phyloP scores from a whole-genome alignment of 2,797 vertebrate species.

The Oreochromis mossambicus region DNA sequence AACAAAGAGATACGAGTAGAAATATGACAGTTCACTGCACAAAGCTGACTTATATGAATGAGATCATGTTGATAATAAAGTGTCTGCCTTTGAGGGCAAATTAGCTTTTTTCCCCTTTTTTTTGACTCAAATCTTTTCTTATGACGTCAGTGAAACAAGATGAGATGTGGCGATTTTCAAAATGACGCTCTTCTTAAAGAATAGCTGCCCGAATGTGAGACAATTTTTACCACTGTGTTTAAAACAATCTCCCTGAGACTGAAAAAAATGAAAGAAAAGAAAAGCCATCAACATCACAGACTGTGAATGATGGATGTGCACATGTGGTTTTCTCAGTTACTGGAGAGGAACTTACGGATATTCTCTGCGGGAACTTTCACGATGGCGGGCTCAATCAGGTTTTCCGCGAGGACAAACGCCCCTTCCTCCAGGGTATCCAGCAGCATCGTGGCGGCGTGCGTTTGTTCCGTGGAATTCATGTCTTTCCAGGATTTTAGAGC shows the following conservation, averaged over 20 bases:
- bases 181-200: not conserved
- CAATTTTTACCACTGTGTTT: slow-evolving; percentile 11
- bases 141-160: slow-evolving; percentile 3
- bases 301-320: slow-evolving; percentile 11
- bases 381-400: slow-evolving; percentile 93
- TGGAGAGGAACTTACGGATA: slow-evolving; percentile 84
- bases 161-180: slow-evolving; percentile 3
- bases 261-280: not conserved
- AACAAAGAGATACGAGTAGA: slow-evolving; percentile 47
- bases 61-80: slow-evolving; percentile 61
- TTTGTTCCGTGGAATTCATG: slow-evolving; percentile 97
- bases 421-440: slow-evolving; percentile 97
- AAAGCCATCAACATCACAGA: not conserved
- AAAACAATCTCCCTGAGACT: slow-evolving; percentile 2
- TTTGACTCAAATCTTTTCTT: slow-evolving; percentile 5
- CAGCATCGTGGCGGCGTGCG: slow-evolving; percentile 95
- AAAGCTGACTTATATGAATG: slow-evolving; percentile 60
- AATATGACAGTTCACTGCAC: slow-evolving; percentile 52
- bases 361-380: slow-evolving; percentile 97
- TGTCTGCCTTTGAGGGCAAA: slow-evolving; percentile 12
- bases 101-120: not conserved
- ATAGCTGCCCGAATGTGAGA: not conserved
- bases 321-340: slow-evolving; percentile 1
- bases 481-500: slow-evolving; percentile 97
- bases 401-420: slow-evolving; percentile 96